These are phyloP conservation scores for Schizopygopsis pylzovi DNA, from an alignment of 2,797 vertebrate genomes.

Conservation along the genomic window DNA sequence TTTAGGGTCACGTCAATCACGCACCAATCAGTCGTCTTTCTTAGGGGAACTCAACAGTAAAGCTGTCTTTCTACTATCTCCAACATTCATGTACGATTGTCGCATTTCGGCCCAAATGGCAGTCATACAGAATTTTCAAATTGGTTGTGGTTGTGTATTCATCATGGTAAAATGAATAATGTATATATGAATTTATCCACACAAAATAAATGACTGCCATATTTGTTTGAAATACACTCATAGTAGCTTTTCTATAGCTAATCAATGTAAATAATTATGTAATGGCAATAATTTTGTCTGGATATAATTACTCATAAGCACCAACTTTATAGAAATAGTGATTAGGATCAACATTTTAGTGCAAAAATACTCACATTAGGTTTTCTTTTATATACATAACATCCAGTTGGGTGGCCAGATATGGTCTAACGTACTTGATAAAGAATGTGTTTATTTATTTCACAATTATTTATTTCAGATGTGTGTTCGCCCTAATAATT, in stretches of 20 bases:
- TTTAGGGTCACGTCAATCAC: not conserved
- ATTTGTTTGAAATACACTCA: not conserved
- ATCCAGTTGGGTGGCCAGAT: not conserved
- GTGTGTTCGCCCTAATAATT: no score
- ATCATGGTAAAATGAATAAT: not conserved
- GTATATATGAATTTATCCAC: not conserved
- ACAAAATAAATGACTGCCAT: no score
- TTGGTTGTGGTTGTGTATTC: not conserved
- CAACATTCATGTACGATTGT: not conserved
- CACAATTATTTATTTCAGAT: no score
- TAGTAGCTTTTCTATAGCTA: not conserved
- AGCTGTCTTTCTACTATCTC: not conserved
- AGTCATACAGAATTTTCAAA: not conserved
- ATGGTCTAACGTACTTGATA: not conserved
- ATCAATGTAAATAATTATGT: not conserved
- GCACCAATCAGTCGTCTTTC: not conserved
- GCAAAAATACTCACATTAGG: not conserved
- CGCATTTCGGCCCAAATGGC: not conserved
- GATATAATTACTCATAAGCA: not conserved
- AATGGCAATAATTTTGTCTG: not conserved
- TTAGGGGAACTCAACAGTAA: not conserved
- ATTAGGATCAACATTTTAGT: not conserved
- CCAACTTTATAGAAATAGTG: not conserved
- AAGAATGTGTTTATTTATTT: no score
- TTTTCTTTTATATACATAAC: not conserved